Evolutionary conservation across 2,113 vertebrate species (phyloP), one percentile per base, ranked within the genome.

Genomic region (Corvus cornix): DNA sequence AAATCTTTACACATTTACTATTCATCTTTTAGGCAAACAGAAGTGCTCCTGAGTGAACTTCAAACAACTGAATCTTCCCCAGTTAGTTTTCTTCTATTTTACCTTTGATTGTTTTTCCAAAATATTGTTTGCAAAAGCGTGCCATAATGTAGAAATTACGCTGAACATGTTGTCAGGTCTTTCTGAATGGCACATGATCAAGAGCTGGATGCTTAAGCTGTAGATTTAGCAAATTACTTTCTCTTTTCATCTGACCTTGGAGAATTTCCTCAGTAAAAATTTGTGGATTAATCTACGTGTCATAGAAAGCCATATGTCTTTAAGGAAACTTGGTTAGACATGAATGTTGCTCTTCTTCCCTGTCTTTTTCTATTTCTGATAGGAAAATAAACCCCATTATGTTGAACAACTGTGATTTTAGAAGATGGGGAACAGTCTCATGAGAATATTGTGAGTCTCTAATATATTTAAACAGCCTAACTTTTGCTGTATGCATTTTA

Each of bases 151-250:
- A 66, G 30, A 79, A 66, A 55, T 73, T 79, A 27, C 28, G 14
- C 16, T 0, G 1, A 77, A 79, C 0, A 0, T 53, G 28, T 76
- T 67, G 24, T 68, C 52, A 73, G 30, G 13, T 92, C 43, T 88
- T 93, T 67, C 63, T 33, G 26, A 49, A 55, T 41, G 12, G 16
- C 60, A 35, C 3, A 0, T 67, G 52, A 48, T 89, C 64, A 80
- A 87, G 46, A 89, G 39, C 24, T 66, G n/a, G 9, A 59, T 94
- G 33, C 67, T 77, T 60, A 84, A 69, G 17, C 23, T 87, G 53
- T 64, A 87, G 60, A 51, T 94, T 76, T 83, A 67, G 17, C 10
- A 83, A 88, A 91, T 91, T 87, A 13, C 7, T 44, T 93, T 93
- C 41, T 87, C 37, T 83, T 94, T 91, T 77, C 43, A 48, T 80